Percentiles rank a stretch among this genome's conserved stretches.
phyloP scores from a whole-genome alignment of 2,113 vertebrate species.

The Thunnus maccoyii region DNA sequence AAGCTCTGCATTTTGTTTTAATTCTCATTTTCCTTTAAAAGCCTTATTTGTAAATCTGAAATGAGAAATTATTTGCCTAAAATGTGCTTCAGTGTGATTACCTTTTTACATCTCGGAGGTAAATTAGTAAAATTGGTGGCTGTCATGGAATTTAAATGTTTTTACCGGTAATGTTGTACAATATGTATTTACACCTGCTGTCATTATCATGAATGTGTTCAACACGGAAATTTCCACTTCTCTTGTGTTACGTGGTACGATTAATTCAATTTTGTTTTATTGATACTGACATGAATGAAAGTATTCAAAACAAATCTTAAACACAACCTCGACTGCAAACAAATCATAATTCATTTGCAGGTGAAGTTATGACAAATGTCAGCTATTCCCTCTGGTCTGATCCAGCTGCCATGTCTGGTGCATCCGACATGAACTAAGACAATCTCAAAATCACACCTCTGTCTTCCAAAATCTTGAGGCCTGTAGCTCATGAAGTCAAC shows the following conservation, averaged over 20 bases:
- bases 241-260: background rate
- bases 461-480: conserved; percentile 53
- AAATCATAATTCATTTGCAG: conserved; percentile 64
- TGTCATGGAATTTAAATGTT: conserved; percentile 40
- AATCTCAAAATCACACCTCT: conserved; percentile 23
- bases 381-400: conserved; percentile 32
- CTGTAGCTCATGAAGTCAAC: conserved; percentile 45
- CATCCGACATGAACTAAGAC: conserved; percentile 36
- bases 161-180: conserved; percentile 8
- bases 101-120: background rate
- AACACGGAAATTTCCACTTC: background rate
- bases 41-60: conserved; percentile 1
- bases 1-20: conserved; percentile 15
- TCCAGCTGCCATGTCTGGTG: conserved; percentile 34
- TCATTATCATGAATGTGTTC: conserved; percentile 19
- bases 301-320: conserved; percentile 37
- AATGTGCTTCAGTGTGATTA: background rate
- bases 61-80: background rate
- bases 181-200: conserved; percentile 25
- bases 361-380: conserved; percentile 41
- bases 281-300: conserved; percentile 22
- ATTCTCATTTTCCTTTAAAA: background rate
- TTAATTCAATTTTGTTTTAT: conserved; percentile 15
- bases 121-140: conserved; percentile 30
- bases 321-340: conserved; percentile 41